A percentile compares a stretch with the other conserved stretches of the same genome.
Evolutionary conservation across 2,888 invertebrate genomes (phyloP).

Genomic region (Lissocephala sabroskyi): DNA sequence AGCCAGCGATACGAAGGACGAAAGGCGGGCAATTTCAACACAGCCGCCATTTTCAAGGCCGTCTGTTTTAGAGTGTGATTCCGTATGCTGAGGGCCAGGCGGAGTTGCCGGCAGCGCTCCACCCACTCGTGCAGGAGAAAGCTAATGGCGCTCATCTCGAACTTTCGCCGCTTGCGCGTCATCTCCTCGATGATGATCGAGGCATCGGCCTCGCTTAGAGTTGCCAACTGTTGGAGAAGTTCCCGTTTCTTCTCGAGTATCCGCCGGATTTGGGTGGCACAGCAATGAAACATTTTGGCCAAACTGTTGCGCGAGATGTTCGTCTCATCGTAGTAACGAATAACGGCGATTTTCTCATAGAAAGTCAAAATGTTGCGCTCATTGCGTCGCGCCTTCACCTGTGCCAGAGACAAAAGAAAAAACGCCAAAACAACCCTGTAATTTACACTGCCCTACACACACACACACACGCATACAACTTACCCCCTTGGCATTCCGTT

Average conservation of each 20-base stretch:
- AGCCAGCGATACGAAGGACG: slow-evolving; percentile 67
- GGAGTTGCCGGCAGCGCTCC: slow-evolving; percentile 63
- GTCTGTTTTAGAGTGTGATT: slow-evolving; percentile 65
- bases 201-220: slow-evolving; percentile 67
- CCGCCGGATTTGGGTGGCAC: slow-evolving; percentile 69
- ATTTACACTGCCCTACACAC: slow-evolving; percentile 13
- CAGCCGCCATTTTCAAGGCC: slow-evolving; percentile 66
- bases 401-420: neutral
- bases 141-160: slow-evolving; percentile 69
- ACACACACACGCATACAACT: slow-evolving; percentile 25
- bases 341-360: slow-evolving; percentile 70
- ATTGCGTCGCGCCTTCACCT: slow-evolving; percentile 58
- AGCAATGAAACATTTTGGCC: slow-evolving; percentile 70
- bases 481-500: slow-evolving; percentile 42
- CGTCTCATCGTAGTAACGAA: slow-evolving; percentile 69
- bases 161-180: slow-evolving; percentile 68
- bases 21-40: slow-evolving; percentile 65
- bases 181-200: slow-evolving; percentile 68
- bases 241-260: slow-evolving; percentile 67
- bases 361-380: slow-evolving; percentile 69
- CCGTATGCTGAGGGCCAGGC: slow-evolving; percentile 52
- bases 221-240: slow-evolving; percentile 61
- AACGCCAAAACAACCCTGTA: too few species aligned
- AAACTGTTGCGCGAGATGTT: slow-evolving; percentile 68
- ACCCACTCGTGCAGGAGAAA: slow-evolving; percentile 70